Percentiles rank a stretch among this genome's conserved stretches.
Conservation (phyloP, 2,888 invertebrate genomes). For the Scaptomyza polygonia region DNA sequence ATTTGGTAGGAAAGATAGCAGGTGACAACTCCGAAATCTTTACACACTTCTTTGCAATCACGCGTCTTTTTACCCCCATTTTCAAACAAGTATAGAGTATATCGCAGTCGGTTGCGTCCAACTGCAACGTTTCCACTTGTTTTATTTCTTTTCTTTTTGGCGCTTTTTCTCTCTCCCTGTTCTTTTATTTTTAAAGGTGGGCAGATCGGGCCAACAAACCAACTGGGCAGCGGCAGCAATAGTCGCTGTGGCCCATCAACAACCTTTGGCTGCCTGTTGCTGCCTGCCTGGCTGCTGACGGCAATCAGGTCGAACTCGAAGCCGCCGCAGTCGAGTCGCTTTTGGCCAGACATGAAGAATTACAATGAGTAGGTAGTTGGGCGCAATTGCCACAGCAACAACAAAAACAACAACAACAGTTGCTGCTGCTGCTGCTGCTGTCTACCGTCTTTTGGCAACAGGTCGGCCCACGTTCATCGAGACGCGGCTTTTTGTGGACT, state of each 20-base stretch:
- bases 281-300: slow-evolving; percentile 56
- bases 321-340: slow-evolving; percentile 53
- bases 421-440: slow-evolving; percentile 39
- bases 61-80: too few species aligned
- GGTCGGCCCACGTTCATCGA: slow-evolving; percentile 76
- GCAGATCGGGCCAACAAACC: slow-evolving; percentile 51
- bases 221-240: slow-evolving; percentile 38
- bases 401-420: slow-evolving; percentile 32
- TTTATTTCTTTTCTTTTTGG: not conserved
- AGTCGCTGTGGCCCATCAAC: slow-evolving; percentile 61
- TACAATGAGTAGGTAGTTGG: slow-evolving; percentile 80
- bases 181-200: slow-evolving; percentile 58
- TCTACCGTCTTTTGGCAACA: slow-evolving; percentile 70
- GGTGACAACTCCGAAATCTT: too few species aligned
- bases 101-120: too few species aligned
- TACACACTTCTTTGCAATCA: too few species aligned
- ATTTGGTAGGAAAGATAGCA: too few species aligned
- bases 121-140: slow-evolving; percentile 11
- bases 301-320: slow-evolving; percentile 73
- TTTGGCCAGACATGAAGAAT: slow-evolving; percentile 78
- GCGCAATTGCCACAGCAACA: slow-evolving; percentile 74
- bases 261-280: slow-evolving; percentile 32
- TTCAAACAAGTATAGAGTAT: too few species aligned
- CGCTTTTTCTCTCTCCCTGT: not conserved
- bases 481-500: slow-evolving; percentile 43